Percentiles rank a stretch among this genome's conserved stretches.
phyloP scores from a whole-genome alignment of 2,113 vertebrate genomes.

The Heloderma charlesbogerti region DNA sequence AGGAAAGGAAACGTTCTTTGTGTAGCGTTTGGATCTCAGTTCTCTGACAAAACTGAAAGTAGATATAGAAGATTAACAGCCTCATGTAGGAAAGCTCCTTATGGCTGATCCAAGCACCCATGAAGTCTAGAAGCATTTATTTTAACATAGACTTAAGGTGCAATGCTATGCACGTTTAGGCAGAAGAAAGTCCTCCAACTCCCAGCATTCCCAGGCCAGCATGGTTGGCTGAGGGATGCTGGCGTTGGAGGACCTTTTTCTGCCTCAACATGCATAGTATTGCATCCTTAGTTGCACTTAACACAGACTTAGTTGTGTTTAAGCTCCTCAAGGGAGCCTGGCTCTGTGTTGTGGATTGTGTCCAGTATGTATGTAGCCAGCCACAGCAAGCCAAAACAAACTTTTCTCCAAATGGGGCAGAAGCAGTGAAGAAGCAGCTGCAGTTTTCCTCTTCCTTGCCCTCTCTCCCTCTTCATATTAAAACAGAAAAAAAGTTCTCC shows the following conservation, averaged over 20 bases:
- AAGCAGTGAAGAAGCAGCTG: constrained; percentile 38
- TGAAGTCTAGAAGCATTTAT: background rate
- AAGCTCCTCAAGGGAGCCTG: background rate
- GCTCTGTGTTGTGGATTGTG: background rate
- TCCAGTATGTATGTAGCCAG: background rate
- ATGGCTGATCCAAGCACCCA: background rate
- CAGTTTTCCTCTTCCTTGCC: background rate
- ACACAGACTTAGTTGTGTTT: background rate
- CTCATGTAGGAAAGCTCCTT: no score
- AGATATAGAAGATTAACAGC: no score
- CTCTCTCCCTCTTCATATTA: background rate
- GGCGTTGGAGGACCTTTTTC: no score
- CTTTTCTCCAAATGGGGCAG: background rate
- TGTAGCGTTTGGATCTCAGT: no score
- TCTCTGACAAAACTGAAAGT: no score
- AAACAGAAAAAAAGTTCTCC: constrained; percentile 1
- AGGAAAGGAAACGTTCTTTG: no score
- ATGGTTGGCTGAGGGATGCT: no score
- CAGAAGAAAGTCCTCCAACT: no score
- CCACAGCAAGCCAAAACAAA: background rate
- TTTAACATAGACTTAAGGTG: no score
- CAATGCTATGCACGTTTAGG: background rate
- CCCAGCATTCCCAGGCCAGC: no score
- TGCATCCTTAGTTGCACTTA: background rate
- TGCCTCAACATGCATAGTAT: no score